Evolutionary conservation across 2,888 invertebrate genomes (phyloP).

Genomic region (Cryptophagus acutangulus): DNA sequence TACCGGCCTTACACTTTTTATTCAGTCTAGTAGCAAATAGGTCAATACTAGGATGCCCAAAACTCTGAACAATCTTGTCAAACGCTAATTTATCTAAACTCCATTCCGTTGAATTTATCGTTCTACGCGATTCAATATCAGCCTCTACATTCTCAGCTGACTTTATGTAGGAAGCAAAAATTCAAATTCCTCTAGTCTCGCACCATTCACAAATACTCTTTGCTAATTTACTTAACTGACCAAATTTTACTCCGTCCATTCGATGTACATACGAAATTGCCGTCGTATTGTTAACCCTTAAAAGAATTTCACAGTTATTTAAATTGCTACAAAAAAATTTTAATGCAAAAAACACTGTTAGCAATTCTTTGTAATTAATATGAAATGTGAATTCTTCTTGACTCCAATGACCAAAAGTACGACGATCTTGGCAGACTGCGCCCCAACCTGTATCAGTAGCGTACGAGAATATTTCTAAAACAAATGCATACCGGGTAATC

Average conservation of each 20-base stretch:
- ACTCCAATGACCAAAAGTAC: conserved; percentile 21
- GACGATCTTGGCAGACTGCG: conserved; percentile 13
- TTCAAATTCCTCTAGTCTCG: conserved; percentile 19
- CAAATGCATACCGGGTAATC: conserved; percentile 11
- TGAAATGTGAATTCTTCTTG: conserved; percentile 17
- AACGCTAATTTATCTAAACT: background rate
- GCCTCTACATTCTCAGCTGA: conserved; percentile 19
- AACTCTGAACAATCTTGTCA: conserved; percentile 13
- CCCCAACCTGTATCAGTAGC: conserved; percentile 27
- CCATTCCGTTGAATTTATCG: background rate
- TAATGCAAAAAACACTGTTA: conserved; percentile 23
- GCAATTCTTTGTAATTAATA: conserved; percentile 27
- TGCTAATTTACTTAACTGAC: conserved; percentile 17
- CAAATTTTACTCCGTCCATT: conserved; percentile 17
- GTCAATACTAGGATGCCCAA: conserved; percentile 9
- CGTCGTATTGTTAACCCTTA: conserved; percentile 19
- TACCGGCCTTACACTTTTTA: conserved; percentile 14
- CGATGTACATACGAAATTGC: conserved; percentile 19
- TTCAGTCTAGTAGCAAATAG: conserved; percentile 13
- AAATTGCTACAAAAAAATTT: conserved; percentile 23
- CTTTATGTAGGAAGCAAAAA: conserved; percentile 19
- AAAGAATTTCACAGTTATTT: conserved; percentile 14
- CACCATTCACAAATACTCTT: conserved; percentile 24
- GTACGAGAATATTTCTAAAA: conserved; percentile 22
- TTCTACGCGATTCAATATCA: conserved; percentile 21